Conservation (phyloP, 1,140 invertebrate genomes). For the Hormaphis cornu region DNA sequence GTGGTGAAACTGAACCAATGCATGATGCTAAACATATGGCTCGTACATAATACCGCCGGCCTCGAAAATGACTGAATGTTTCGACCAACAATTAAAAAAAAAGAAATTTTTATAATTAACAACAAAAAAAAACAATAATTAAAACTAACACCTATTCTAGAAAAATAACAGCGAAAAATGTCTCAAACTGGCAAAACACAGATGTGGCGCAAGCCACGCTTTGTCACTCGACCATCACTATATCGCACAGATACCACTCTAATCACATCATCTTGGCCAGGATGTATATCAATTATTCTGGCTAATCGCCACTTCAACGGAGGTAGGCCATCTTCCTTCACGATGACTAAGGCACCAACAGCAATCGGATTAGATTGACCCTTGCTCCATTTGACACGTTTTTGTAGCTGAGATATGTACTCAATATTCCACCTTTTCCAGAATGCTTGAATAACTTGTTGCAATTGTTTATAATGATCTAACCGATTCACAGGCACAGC, state of each 20-base stretch:
- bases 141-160: too few species aligned
- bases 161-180: too few species aligned
- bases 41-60: too few species aligned
- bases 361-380: neutral
- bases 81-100: too few species aligned
- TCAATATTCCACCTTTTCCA: constrained; percentile 39
- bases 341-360: constrained; percentile 21
- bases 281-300: constrained; percentile 37
- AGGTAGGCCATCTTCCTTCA: neutral
- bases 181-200: too few species aligned
- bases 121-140: too few species aligned
- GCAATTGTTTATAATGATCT: constrained; percentile 37
- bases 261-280: constrained; percentile 40
- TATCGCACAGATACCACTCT: constrained; percentile 39
- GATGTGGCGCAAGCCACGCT: too few species aligned
- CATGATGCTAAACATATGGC: too few species aligned
- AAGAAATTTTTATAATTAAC: too few species aligned
- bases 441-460: constrained; percentile 36
- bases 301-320: constrained; percentile 5
- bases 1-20: too few species aligned
- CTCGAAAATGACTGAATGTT: too few species aligned
- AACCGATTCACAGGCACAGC: constrained; percentile 35
- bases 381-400: constrained; percentile 36
- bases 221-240: neutral
- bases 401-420: constrained; percentile 38